Base-by-base conservation (phyloP, 2,888 invertebrate genomes). In the Esperia sulphurella region DNA sequence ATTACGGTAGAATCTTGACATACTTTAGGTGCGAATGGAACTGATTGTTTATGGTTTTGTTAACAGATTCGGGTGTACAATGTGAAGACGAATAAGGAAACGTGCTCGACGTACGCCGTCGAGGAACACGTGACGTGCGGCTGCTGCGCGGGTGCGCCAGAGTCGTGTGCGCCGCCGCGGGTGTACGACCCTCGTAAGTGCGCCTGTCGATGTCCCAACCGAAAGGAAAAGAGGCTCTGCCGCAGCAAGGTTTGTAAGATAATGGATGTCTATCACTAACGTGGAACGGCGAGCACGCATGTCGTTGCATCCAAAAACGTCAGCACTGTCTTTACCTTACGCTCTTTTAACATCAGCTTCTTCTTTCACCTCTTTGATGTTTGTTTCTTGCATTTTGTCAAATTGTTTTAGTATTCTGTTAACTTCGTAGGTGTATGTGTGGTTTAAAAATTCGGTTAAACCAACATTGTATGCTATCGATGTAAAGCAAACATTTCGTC, bases 151-250 rank as follows among this genome's bases (percentile, higher is more conserved):
- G 63, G 68, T 9, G 58, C 71, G 3, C 65, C 75, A 0, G 73
- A 66, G 33, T 71, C 75, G 49, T 89, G 88, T 62, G 65, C 62
- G 9, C 59, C 76, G 9, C 77, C 79, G 47, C 65, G 65, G 57
- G 75, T 85, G 55, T 84, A 71, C 71, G 85, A 83, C 57, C 82
- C 84, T 72, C 88, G 88, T 88, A 89, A 88, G 88, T 89, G 87
- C 75, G 63, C 79, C 75, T 88, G 88, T 67, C 83, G 84, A 71
- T 89, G 89, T 69, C 81, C 87, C 62, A 80, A 87, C 78, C 56
- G 68, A 61, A 77, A 79, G 54, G 84, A 85, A 53, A 78, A 84
- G 61, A 71, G 84, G 63, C 67, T 58, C 54, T 89, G 88, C 59
- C 76, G 81, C 62, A 76, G 63, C 67, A 77, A 89, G 89, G 89